Percentiles rank a stretch among this genome's conserved stretches.
Evolutionary conservation across 2,113 vertebrate genomes (phyloP).

Genomic region (Semnopithecus entellus): DNA sequence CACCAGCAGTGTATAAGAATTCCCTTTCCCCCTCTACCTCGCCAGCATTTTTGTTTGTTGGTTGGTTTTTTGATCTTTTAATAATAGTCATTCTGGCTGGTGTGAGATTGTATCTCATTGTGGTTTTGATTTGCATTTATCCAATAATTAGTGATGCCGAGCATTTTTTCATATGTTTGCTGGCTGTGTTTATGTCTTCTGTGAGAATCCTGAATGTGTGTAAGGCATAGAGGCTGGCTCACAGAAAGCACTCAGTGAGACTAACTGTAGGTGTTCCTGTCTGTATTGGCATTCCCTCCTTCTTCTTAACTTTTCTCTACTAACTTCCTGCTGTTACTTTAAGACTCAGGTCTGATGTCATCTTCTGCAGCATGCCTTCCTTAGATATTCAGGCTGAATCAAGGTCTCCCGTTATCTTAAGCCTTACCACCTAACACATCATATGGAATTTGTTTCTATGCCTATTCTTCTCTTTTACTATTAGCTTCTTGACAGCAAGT

Average conservation of each 20-base stretch:
- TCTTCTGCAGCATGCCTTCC: not conserved
- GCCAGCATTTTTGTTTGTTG: too few relatives aligned
- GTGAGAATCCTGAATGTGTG: not conserved
- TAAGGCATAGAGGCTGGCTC: not conserved
- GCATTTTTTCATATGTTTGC: too few relatives aligned
- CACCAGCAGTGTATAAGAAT: too few relatives aligned
- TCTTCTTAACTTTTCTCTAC: not conserved
- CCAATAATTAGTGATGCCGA: too few relatives aligned
- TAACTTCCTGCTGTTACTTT: not conserved
- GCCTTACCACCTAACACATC: not conserved
- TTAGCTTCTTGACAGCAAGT: slow-evolving; percentile 5
- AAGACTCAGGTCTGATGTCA: not conserved
- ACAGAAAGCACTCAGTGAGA: not conserved
- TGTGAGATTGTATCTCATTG: too few relatives aligned
- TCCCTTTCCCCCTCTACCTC: too few relatives aligned
- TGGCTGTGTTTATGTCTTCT: too few relatives aligned
- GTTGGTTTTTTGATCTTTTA: too few relatives aligned
- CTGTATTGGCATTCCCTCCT: not conserved
- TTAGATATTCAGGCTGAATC: not conserved
- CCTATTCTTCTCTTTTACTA: not conserved
- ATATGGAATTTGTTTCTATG: not conserved
- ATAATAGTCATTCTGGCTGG: too few relatives aligned
- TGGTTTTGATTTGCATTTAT: too few relatives aligned
- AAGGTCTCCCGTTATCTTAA: not conserved
- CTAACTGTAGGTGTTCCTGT: not conserved